phyloP scores from a whole-genome alignment of 2,888 invertebrate species.

The Oscheius myriophilus region DNA sequence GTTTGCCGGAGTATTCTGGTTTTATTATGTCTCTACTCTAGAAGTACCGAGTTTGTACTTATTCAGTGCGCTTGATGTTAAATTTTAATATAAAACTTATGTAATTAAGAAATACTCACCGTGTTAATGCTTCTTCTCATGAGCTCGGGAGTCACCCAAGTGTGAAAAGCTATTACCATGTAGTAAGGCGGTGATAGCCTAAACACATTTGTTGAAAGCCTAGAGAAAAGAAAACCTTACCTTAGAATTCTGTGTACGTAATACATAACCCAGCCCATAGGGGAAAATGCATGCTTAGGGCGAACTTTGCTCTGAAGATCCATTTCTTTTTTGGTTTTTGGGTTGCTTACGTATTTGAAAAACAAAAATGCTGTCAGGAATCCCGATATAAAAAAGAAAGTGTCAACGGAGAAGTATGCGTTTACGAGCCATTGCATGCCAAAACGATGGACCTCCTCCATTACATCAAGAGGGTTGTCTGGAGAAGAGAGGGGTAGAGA shows the following conservation, averaged over 20 bases:
- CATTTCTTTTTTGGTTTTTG: too few relatives aligned
- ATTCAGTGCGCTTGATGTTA: too few relatives aligned
- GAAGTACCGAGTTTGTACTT: too few relatives aligned
- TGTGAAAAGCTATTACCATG: constrained; percentile 51
- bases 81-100: background rate
- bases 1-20: too few relatives aligned
- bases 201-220: background rate
- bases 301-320: constrained; percentile 29
- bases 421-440: constrained; percentile 13
- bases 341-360: constrained; percentile 34
- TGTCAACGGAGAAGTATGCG: constrained; percentile 47
- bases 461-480: constrained; percentile 14
- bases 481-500: background rate
- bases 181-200: constrained; percentile 54
- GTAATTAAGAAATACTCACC: background rate
- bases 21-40: too few relatives aligned
- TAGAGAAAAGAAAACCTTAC: constrained; percentile 15
- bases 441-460: background rate
- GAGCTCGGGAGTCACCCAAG: constrained; percentile 38
- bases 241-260: constrained; percentile 55
- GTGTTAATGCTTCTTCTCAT: constrained; percentile 15
- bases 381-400: constrained; percentile 47
- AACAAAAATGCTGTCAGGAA: constrained; percentile 42
- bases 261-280: constrained; percentile 53
- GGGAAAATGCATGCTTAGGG: constrained; percentile 32